These are phyloP conservation scores for Gambusia holbrooki DNA, from an alignment of 2,113 vertebrate species.

Conservation along the genomic window DNA sequence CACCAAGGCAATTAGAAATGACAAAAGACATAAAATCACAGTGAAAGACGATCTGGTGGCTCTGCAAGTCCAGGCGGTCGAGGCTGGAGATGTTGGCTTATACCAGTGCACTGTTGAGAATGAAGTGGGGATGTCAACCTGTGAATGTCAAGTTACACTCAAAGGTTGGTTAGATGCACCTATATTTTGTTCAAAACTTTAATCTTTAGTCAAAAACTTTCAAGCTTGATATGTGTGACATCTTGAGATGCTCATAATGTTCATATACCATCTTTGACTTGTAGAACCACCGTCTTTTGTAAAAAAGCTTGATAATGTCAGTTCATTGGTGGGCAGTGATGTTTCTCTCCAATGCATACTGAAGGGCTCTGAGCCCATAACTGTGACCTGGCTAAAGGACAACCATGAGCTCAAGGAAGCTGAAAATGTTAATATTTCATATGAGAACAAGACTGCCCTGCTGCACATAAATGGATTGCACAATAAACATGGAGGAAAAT, in stretches of 20 bases:
- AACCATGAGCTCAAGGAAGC: conserved; percentile 93
- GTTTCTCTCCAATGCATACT: conserved; percentile 88
- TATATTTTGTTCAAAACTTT: background rate
- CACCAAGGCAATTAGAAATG: conserved; percentile 86
- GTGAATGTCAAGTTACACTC: conserved; percentile 85
- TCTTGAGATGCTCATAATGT: background rate
- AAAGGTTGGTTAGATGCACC: conserved; percentile 89
- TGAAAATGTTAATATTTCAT: conserved; percentile 88
- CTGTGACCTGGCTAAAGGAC: conserved; percentile 93
- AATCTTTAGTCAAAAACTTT: background rate
- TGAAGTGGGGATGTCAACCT: conserved; percentile 88
- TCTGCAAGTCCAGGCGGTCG: conserved; percentile 89
- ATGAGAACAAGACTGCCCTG: conserved; percentile 87
- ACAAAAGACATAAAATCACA: conserved; percentile 90
- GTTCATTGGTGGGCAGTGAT: conserved; percentile 85
- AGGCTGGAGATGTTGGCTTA: conserved; percentile 85
- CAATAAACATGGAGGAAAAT: conserved; percentile 90
- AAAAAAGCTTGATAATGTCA: conserved; percentile 90
- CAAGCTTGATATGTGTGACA: background rate
- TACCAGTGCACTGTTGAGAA: conserved; percentile 93
- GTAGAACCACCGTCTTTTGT: conserved; percentile 93
- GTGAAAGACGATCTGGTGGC: conserved; percentile 85
- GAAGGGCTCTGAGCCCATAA: conserved; percentile 92
- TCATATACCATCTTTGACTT: conserved; percentile 41
- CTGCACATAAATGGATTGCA: conserved; percentile 88